Percentiles rank a stretch among this genome's conserved stretches.
Evolutionary conservation across 92 coral and sea anemone genomes (phyloP).

Genomic region (Micromussa lordhowensis): DNA sequence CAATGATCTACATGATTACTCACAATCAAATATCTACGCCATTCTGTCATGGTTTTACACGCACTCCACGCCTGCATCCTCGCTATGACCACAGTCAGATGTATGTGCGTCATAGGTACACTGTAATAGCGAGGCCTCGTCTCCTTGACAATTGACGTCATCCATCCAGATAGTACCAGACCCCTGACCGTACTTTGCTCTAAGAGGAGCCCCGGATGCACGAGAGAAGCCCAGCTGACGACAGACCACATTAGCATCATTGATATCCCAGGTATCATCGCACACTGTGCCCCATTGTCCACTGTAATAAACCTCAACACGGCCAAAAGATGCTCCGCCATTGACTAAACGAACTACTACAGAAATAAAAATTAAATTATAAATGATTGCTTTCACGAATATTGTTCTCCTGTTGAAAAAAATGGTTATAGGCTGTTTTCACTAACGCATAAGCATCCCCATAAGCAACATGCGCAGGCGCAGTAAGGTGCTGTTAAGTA

Average conservation of each 20-base stretch:
- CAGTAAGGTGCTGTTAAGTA: too few relatives aligned
- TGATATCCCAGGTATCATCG: background rate
- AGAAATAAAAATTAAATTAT: too few relatives aligned
- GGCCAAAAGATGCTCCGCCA: background rate
- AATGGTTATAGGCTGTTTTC: too few relatives aligned
- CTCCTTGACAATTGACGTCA: too few relatives aligned
- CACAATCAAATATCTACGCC: background rate
- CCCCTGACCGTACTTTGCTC: conserved; percentile 11
- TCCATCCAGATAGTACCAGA: conserved; percentile 3
- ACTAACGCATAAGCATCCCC: too few relatives aligned
- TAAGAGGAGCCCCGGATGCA: background rate
- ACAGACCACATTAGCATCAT: background rate
- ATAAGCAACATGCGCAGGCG: too few relatives aligned
- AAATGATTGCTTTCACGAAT: too few relatives aligned
- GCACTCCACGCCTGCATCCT: background rate
- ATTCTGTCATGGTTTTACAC: background rate
- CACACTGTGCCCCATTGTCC: conserved; percentile 11
- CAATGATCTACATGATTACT: background rate
- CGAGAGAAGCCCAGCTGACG: conserved; percentile 1
- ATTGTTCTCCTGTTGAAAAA: too few relatives aligned
- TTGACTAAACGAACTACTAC: background rate
- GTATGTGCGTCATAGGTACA: too few relatives aligned
- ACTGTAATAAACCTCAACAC: conserved; percentile 6
- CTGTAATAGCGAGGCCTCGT: background rate
- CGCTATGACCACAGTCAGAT: background rate